Evolutionary conservation across 2,888 invertebrate genomes (phyloP).

Genomic region (Trichopria drosophilae): DNA sequence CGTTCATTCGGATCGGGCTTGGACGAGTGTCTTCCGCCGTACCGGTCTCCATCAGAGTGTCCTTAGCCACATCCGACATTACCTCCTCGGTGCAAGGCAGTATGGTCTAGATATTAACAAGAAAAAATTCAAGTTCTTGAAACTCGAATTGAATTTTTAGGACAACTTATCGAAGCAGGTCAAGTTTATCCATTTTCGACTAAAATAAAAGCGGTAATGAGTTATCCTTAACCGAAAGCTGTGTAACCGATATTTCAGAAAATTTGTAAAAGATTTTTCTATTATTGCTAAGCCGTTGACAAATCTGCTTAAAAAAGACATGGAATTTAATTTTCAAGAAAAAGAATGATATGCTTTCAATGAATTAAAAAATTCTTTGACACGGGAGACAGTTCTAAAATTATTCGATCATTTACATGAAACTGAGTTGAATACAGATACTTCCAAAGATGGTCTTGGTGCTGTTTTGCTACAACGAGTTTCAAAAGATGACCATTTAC

Average conservation of each 20-base stretch:
- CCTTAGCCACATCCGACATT: no score
- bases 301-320: slow-evolving; percentile 34
- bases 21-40: no score
- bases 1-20: no score
- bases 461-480: slow-evolving; percentile 30
- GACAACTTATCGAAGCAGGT: no score
- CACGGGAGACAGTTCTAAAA: slow-evolving; percentile 36
- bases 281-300: slow-evolving; percentile 40
- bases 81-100: no score
- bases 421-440: slow-evolving; percentile 33
- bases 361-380: no score
- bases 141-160: no score
- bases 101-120: no score
- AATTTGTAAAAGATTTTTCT: not conserved
- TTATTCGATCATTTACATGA: slow-evolving; percentile 30
- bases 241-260: slow-evolving; percentile 1
- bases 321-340: slow-evolving; percentile 24
- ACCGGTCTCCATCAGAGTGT: no score
- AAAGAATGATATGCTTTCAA: slow-evolving; percentile 17
- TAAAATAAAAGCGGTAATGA: not conserved
- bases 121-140: no score
- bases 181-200: slow-evolving; percentile 8
- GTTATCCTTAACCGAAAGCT: not conserved
- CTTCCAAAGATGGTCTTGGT: slow-evolving; percentile 30
- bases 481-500: slow-evolving; percentile 21